phyloP scores from a whole-genome alignment of 2,888 invertebrate species.

The Gasteruption jaculator region DNA sequence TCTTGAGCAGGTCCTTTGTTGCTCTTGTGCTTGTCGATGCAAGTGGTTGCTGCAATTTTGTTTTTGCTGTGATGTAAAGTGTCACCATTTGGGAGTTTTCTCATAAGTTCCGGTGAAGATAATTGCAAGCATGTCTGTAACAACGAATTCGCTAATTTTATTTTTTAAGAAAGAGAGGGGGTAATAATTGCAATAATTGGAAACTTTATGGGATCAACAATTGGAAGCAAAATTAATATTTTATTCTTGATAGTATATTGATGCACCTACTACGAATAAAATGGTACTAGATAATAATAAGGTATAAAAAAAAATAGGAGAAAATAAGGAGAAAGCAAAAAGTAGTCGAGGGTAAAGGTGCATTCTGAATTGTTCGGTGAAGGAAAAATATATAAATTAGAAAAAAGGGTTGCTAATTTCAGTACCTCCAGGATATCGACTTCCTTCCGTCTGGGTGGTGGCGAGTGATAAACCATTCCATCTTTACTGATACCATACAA shows the following conservation, averaged over 20 bases:
- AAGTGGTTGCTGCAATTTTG: constrained; percentile 33
- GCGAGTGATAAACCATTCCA: constrained; percentile 43
- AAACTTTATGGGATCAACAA: too few species aligned
- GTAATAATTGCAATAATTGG: too few species aligned
- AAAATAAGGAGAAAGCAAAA: too few species aligned
- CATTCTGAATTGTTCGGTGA: background rate
- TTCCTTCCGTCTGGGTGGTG: constrained; percentile 43
- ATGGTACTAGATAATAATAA: too few species aligned
- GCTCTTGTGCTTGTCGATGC: constrained; percentile 35
- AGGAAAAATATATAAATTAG: background rate
- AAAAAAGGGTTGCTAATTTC: background rate
- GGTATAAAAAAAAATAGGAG: too few species aligned
- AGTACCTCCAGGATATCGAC: constrained; percentile 45
- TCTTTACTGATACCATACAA: constrained; percentile 42
- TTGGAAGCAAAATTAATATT: constrained; percentile 12
- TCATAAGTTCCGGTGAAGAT: constrained; percentile 47
- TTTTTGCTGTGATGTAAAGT: constrained; percentile 39
- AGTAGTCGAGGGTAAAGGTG: too few species aligned
- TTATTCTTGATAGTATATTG: too few species aligned
- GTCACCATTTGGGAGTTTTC: constrained; percentile 47
- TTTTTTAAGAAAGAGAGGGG: too few species aligned
- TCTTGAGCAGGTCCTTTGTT: constrained; percentile 29
- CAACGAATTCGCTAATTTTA: too few species aligned
- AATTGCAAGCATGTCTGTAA: constrained; percentile 47
- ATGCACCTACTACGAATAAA: too few species aligned